Evolutionary conservation across 2,888 invertebrate species (phyloP).

Genomic region (Eubasilissa splendida): DNA sequence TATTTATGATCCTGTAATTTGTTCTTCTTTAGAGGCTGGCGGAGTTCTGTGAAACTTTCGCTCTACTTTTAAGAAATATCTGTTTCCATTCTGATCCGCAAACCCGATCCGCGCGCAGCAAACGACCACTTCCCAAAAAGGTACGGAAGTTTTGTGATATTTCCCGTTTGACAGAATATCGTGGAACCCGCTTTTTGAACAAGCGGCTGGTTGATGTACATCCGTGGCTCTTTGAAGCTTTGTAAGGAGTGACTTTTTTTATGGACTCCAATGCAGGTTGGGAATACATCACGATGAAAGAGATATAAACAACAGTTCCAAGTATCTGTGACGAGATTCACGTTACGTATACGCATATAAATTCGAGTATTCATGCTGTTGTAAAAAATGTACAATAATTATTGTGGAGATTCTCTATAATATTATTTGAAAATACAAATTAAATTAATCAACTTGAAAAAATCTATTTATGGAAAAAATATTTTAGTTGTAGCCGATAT

Average conservation of each 20-base stretch:
- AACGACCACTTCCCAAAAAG: background rate
- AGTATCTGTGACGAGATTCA: background rate
- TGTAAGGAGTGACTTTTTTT: background rate
- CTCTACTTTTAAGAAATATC: slow-evolving; percentile 13
- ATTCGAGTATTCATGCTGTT: no score
- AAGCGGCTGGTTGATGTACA: no score
- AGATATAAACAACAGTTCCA: slow-evolving; percentile 6
- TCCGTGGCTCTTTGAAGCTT: background rate
- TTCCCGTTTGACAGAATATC: no score
- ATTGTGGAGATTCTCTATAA: no score
- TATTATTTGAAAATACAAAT: no score
- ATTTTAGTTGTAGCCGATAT: no score
- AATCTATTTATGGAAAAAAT: no score
- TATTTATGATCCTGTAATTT: slow-evolving; percentile 25
- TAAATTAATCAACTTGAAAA: no score
- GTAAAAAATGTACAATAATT: no score
- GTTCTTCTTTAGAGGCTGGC: slow-evolving; percentile 12
- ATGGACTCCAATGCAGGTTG: background rate
- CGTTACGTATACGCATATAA: background rate
- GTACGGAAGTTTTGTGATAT: background rate
- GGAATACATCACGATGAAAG: background rate
- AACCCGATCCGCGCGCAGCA: background rate
- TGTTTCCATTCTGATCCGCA: slow-evolving; percentile 2
- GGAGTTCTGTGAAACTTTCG: slow-evolving; percentile 11
- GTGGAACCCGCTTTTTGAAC: no score